A percentile compares a stretch with the other conserved stretches of the same genome.
Conservation (phyloP, 2,113 vertebrate species). For the Hiodon tergisus region DNA sequence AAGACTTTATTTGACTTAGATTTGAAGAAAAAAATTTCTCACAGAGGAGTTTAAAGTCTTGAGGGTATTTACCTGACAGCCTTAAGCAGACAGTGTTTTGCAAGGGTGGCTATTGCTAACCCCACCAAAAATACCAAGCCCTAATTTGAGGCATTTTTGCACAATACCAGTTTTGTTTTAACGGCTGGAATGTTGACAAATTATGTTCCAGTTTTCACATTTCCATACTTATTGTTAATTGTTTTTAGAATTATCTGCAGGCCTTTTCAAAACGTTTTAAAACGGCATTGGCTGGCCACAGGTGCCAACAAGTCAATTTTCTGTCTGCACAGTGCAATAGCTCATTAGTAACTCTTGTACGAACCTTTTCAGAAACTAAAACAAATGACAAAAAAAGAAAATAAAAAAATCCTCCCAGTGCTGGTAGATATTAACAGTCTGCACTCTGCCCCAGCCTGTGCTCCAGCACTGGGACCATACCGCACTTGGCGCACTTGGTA, state of each 20-base stretch:
- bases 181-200: neutral
- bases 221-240: constrained; percentile 18
- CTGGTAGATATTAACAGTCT: constrained; percentile 12
- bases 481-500: constrained; percentile 3
- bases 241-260: constrained; percentile 7
- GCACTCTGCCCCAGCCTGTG: constrained; percentile 12
- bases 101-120: no score
- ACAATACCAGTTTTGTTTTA: neutral
- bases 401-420: constrained; percentile 18
- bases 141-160: neutral
- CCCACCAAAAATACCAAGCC: no score
- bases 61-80: no score
- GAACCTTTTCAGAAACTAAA: constrained; percentile 20
- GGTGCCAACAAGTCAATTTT: constrained; percentile 22
- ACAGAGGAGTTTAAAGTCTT: no score
- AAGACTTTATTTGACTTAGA: no score
- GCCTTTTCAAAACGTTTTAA: constrained; percentile 16
- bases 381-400: no score
- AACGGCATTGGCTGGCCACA: constrained; percentile 16
- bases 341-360: constrained; percentile 28
- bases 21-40: no score
- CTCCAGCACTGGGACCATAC: constrained; percentile 1
- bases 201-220: constrained; percentile 15
- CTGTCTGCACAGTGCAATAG: constrained; percentile 8
- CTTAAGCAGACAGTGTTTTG: no score